Percentiles rank a stretch among this genome's conserved stretches.
phyloP scores from a whole-genome alignment of 2,113 vertebrate genomes.

The Columba livia region DNA sequence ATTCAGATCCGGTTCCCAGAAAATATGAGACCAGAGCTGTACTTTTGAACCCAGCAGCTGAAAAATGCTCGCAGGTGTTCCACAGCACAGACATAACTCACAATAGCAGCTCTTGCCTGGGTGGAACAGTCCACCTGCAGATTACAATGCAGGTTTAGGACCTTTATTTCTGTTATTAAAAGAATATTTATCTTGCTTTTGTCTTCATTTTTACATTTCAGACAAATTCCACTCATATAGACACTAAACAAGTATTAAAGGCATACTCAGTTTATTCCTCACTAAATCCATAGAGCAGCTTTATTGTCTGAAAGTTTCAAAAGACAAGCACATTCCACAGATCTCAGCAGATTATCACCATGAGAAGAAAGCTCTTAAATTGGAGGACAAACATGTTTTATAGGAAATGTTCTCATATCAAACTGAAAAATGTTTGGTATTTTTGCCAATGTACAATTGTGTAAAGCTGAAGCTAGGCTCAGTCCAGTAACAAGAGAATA shows the following conservation, averaged over 20 bases:
- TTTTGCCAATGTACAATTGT: constrained; percentile 39
- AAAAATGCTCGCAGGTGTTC: not conserved
- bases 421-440: constrained; percentile 52
- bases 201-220: not conserved
- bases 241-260: not conserved
- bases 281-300: not conserved
- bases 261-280: not conserved
- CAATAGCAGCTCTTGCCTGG: not conserved
- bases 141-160: not conserved
- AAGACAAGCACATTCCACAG: constrained; percentile 47
- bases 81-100: not conserved
- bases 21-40: not conserved
- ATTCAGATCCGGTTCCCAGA: not conserved
- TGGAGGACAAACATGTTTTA: constrained; percentile 46
- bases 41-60: not conserved
- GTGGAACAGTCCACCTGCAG: not conserved
- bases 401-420: constrained; percentile 58
- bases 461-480: constrained; percentile 24
- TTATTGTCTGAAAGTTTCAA: constrained; percentile 16
- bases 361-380: constrained; percentile 6
- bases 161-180: not conserved
- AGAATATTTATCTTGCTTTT: not conserved
- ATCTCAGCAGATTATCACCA: constrained; percentile 17
- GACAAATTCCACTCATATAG: not conserved
- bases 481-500: not conserved